Base-by-base conservation (phyloP, 2,797 vertebrate genomes). In the Hydrophis major region DNA sequence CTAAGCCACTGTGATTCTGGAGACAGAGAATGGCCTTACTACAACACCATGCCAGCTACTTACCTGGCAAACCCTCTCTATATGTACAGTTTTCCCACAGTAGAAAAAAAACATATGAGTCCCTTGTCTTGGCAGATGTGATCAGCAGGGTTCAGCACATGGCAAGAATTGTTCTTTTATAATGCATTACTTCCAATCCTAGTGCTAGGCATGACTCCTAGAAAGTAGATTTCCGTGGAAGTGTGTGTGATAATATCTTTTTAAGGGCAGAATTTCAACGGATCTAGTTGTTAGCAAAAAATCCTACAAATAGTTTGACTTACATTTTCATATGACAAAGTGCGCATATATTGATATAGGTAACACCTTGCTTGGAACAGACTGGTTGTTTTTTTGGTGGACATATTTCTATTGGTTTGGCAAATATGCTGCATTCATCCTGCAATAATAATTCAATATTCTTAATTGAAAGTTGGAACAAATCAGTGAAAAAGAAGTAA, bases 321-420 rank as follows among this genome's bases (percentile, higher is more conserved):
- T 91, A 91, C 60, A 53, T 60, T 91, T 37, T 91, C 27, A 61
- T 42, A 87, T 87, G 87, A 66, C 91, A 92, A 53, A 92, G 61
- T 61, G 87, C 66, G 14, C 91, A 92, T 56, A 11, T 66, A 66
- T 42, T 92, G 91, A 32, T 0, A 32, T 87, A 87, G 6, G 86
- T 42, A 10, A 25, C 0, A 42, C 11, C 22, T 37, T 53, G 32
- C 6, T 50, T 87, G 86, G 74, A 66, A 56, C 91, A 92, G 86
- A 92, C 86, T 11, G 4, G 27, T 16, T 18, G 3, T 10, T 1
- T 0, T 1, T 25, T 3, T 0, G 0, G 0, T 87, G 20, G 1
- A 32, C 91, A 92, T 13, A 0, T 2, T 61, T 37, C 1, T 28
- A 42, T 63, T 4, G 86, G 20, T 27, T 55, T 37, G 28, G 11